phyloP scores from a whole-genome alignment of 1,140 invertebrate species.

The Trigoniulus corallinus region DNA sequence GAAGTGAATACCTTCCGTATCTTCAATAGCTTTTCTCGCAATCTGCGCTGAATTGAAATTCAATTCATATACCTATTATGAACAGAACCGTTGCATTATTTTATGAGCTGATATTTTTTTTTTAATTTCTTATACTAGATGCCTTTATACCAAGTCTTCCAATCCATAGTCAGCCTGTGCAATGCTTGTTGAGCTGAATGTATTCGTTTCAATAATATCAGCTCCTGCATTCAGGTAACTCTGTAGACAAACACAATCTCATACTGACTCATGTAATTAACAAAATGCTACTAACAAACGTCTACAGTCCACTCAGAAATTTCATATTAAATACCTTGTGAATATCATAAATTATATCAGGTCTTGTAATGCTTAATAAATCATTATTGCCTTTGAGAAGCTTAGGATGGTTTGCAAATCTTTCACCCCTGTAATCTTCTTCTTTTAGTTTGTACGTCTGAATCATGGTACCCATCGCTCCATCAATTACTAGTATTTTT shows the following conservation, averaged over 20 bases:
- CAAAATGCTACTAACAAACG: not conserved
- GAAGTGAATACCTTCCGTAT: constrained; percentile 30
- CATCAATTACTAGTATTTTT: constrained; percentile 41
- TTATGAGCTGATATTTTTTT: too few relatives aligned
- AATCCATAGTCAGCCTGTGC: constrained; percentile 40
- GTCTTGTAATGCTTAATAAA: constrained; percentile 35
- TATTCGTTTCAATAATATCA: constrained; percentile 45
- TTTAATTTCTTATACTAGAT: too few relatives aligned
- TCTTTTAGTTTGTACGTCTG: constrained; percentile 36
- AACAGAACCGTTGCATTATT: too few relatives aligned
- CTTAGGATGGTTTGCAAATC: constrained; percentile 31
- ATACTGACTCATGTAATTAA: constrained; percentile 5
- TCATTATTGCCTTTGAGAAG: constrained; percentile 44
- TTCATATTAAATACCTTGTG: constrained; percentile 27
- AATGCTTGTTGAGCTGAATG: constrained; percentile 40
- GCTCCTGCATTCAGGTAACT: constrained; percentile 39
- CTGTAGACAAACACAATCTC: constrained; percentile 18
- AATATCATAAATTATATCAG: constrained; percentile 35
- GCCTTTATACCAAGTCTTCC: constrained; percentile 28
- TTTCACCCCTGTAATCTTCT: constrained; percentile 32
- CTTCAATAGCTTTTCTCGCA: constrained; percentile 26
- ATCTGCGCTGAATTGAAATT: constrained; percentile 3
- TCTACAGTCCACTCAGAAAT: not conserved
- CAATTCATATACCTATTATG: constrained; percentile 1
- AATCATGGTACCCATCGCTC: constrained; percentile 48